These are phyloP conservation scores for Andricus grossulariae DNA, from an alignment of 1,140 invertebrate species.

Conservation along the genomic window DNA sequence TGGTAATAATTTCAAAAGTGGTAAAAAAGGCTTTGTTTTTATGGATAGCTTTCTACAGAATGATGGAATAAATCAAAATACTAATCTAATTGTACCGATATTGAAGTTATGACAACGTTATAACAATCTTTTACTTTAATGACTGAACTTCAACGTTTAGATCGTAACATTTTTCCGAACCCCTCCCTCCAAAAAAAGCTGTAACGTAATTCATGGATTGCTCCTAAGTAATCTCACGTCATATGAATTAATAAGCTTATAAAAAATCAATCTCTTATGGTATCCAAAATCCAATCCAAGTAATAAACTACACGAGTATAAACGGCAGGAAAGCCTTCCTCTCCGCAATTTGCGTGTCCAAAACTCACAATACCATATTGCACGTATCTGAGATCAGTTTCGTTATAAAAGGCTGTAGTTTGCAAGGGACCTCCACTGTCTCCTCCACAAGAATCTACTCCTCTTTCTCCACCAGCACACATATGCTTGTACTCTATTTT, in stretches of 20 bases:
- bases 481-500: constrained; percentile 75
- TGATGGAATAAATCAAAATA: no score
- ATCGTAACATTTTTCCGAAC: not conserved
- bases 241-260: not conserved
- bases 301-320: constrained; percentile 80
- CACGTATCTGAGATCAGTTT: constrained; percentile 61
- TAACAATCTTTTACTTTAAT: not conserved
- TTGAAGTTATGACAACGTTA: no score
- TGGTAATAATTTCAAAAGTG: not conserved
- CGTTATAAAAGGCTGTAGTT: constrained; percentile 51
- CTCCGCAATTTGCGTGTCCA: constrained; percentile 74
- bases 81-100: no score
- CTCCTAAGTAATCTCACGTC: not conserved
- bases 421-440: constrained; percentile 78
- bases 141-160: not conserved
- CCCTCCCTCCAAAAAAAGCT: no score
- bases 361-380: constrained; percentile 77
- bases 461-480: constrained; percentile 78
- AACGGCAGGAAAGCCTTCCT: constrained; percentile 78
- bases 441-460: constrained; percentile 71
- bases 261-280: constrained; percentile 67
- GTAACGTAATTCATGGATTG: not conserved
- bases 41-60: no score
- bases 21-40: no score
- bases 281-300: constrained; percentile 81